Percentiles rank a stretch among this genome's conserved stretches.
phyloP scores from a whole-genome alignment of 2,113 vertebrate species.

The Rousettus leschenaultii region DNA sequence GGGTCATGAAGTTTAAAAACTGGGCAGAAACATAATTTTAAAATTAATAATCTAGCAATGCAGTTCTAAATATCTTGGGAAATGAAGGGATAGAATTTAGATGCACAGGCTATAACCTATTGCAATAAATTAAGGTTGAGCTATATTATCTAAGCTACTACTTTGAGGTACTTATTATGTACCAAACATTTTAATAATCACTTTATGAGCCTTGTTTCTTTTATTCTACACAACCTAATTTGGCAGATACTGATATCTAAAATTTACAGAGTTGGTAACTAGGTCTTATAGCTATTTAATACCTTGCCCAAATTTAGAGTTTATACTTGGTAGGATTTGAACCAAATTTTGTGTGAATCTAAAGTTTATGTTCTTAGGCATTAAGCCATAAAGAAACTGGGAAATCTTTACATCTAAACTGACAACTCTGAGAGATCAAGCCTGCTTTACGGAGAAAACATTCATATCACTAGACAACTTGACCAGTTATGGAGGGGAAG shows the following conservation, averaged over 20 bases:
- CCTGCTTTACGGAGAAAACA: not conserved
- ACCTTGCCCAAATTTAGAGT: not conserved
- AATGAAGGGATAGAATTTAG: not conserved
- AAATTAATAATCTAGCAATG: not conserved
- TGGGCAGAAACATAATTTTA: not conserved
- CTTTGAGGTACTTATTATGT: not conserved
- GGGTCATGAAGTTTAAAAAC: not conserved
- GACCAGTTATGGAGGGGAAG: not conserved
- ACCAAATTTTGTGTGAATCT: not conserved
- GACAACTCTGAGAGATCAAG: not conserved
- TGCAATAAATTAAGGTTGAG: not conserved
- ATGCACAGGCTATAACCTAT: not conserved
- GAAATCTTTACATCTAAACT: not conserved
- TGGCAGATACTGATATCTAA: not conserved
- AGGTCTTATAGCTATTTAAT: not conserved
- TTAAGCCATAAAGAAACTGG: not conserved
- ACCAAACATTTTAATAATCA: not conserved
- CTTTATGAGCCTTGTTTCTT: not conserved
- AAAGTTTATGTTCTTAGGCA: not conserved
- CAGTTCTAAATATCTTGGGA: not conserved
- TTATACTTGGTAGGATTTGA: not conserved
- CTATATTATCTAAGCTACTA: not conserved
- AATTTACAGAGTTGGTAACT: not conserved
- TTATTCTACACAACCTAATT: not conserved
- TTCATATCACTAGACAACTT: not conserved